These are phyloP conservation scores for Aspidoscelis tigris DNA, from an alignment of 2,113 vertebrate species.

Conservation along the genomic window DNA sequence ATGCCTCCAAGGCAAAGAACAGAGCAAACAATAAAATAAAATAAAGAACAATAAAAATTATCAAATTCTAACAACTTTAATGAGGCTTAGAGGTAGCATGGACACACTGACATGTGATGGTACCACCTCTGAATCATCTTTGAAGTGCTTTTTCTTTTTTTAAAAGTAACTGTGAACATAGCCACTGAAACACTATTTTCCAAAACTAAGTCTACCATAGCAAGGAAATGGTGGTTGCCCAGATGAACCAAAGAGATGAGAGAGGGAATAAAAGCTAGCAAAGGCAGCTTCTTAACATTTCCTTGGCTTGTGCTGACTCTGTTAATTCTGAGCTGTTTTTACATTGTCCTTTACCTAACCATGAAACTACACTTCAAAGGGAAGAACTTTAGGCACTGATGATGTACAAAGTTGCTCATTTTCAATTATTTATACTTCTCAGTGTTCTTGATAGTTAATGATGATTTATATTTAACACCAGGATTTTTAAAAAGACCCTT, in stretches of 20 bases:
- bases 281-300: neutral
- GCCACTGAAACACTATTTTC: neutral
- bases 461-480: conserved; percentile 70
- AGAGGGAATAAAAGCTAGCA: too few species aligned
- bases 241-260: neutral
- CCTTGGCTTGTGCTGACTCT: neutral
- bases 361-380: neutral
- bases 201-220: neutral
- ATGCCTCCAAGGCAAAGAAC: too few species aligned
- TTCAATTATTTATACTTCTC: conserved; percentile 72
- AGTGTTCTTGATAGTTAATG: conserved; percentile 64
- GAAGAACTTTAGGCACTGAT: conserved; percentile 57
- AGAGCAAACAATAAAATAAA: too few species aligned
- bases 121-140: too few species aligned
- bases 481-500: conserved; percentile 55
- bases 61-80: too few species aligned
- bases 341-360: conserved; percentile 15
- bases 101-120: too few species aligned
- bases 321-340: conserved; percentile 4
- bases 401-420: conserved; percentile 63
- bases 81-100: too few species aligned
- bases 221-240: neutral
- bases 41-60: too few species aligned
- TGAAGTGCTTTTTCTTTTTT: too few species aligned
- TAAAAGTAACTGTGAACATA: too few species aligned